Evolutionary conservation across 2,797 vertebrate species (phyloP).

Genomic region (Scyliorhinus canicula): DNA sequence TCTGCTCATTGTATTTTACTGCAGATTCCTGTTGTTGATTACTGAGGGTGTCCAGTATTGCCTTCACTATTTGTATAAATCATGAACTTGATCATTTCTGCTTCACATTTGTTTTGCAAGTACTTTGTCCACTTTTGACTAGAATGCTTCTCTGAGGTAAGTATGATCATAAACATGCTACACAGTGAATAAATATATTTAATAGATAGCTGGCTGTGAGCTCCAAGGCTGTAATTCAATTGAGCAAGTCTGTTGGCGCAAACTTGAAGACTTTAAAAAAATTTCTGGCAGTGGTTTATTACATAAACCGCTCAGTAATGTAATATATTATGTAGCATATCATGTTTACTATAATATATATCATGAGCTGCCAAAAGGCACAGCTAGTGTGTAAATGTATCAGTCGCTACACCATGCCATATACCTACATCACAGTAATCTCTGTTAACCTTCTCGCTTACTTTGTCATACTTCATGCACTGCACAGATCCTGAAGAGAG

Average conservation of each 20-base stretch:
- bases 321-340: not conserved
- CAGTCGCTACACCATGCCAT: not conserved
- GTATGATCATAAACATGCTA: not conserved
- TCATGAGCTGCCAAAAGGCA: not conserved
- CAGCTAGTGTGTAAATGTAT: not conserved
- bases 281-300: not conserved
- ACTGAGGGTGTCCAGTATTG: no score
- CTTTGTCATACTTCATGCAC: not conserved
- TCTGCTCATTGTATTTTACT: not conserved
- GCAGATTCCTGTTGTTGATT: not conserved
- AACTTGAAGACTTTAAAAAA: not conserved
- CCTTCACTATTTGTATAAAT: not conserved
- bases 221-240: not conserved
- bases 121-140: not conserved
- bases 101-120: not conserved
- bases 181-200: not conserved
- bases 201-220: not conserved
- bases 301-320: not conserved
- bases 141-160: not conserved
- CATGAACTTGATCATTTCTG: not conserved
- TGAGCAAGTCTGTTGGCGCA: not conserved
- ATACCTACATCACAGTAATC: not conserved
- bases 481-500: not conserved
- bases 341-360: not conserved
- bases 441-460: not conserved